Percentiles rank a stretch among this genome's conserved stretches.
phyloP scores from a whole-genome alignment of 2,888 invertebrate species.

The Molanna angustata region DNA sequence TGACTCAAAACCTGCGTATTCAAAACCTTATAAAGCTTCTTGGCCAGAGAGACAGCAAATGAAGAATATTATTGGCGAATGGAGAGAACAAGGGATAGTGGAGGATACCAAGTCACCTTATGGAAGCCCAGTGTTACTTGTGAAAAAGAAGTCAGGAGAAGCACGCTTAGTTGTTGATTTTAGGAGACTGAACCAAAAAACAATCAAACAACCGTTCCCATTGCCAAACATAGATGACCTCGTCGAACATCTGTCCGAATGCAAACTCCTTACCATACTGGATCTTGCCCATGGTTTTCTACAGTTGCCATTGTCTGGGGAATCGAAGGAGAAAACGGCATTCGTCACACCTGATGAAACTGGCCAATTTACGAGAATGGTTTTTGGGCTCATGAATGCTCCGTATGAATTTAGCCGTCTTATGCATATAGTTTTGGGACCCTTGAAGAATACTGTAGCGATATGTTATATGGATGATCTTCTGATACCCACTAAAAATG shows the following conservation, averaged over 20 bases:
- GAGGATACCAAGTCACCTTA: slow-evolving; percentile 3
- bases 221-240: slow-evolving; percentile 1
- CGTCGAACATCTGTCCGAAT: background rate
- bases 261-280: background rate
- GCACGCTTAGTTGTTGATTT: slow-evolving; percentile 1
- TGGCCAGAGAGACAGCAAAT: background rate
- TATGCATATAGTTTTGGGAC: slow-evolving; percentile 1
- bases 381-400: slow-evolving; percentile 1
- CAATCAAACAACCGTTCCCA: background rate
- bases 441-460: slow-evolving; percentile 2
- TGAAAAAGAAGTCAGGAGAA: slow-evolving; percentile 1
- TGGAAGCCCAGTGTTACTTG: slow-evolving; percentile 1
- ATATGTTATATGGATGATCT: slow-evolving; percentile 3
- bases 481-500: background rate
- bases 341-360: background rate
- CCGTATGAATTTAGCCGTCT: slow-evolving; percentile 1
- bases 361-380: slow-evolving; percentile 1
- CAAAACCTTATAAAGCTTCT: background rate
- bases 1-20: background rate
- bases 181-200: background rate
- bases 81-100: slow-evolving; percentile 1
- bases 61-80: slow-evolving; percentile 1
- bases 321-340: slow-evolving; percentile 1
- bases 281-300: background rate
- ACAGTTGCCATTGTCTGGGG: background rate